These are phyloP conservation scores for Embiotoca jacksoni DNA, from an alignment of 2,113 vertebrate genomes.

Conservation along the genomic window DNA sequence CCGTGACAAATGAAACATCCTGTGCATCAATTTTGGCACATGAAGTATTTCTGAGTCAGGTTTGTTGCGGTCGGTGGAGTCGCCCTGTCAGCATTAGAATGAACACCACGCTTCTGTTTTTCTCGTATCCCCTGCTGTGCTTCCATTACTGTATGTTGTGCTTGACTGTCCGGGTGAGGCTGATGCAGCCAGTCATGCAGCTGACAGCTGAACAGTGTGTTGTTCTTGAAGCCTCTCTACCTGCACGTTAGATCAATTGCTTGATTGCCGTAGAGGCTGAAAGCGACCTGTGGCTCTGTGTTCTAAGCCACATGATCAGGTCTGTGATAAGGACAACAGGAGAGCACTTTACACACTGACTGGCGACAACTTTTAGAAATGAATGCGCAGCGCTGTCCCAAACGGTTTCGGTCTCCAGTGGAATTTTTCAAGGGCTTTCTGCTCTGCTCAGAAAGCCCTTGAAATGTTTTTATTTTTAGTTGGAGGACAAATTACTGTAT, in stretches of 20 bases:
- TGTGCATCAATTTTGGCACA: constrained; percentile 15
- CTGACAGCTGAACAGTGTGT: constrained; percentile 63
- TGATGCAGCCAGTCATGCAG: constrained; percentile 69
- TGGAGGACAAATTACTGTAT: constrained; percentile 16
- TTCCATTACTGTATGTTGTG: constrained; percentile 63
- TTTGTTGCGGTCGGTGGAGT: constrained; percentile 17
- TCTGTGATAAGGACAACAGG: constrained; percentile 44
- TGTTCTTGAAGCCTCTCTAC: constrained; percentile 47
- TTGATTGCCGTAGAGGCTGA: constrained; percentile 53
- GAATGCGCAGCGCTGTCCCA: constrained; percentile 7
- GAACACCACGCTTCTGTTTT: constrained; percentile 17
- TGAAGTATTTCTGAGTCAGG: constrained; percentile 11
- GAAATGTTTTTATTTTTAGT: constrained; percentile 36
- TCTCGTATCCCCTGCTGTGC: constrained; percentile 46
- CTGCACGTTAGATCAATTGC: constrained; percentile 65
- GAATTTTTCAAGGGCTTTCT: constrained; percentile 31
- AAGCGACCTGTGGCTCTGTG: constrained; percentile 25
- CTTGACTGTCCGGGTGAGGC: constrained; percentile 74
- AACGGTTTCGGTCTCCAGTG: constrained; percentile 2
- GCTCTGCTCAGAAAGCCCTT: constrained; percentile 3
- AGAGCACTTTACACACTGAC: constrained; percentile 11
- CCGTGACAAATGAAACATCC: constrained; percentile 9
- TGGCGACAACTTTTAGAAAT: constrained; percentile 26
- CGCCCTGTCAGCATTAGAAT: constrained; percentile 24
- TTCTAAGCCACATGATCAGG: constrained; percentile 33